A percentile compares a stretch with the other conserved stretches of the same genome.
phyloP scores from a whole-genome alignment of 2,113 vertebrate genomes.

The Mellivora capensis region DNA sequence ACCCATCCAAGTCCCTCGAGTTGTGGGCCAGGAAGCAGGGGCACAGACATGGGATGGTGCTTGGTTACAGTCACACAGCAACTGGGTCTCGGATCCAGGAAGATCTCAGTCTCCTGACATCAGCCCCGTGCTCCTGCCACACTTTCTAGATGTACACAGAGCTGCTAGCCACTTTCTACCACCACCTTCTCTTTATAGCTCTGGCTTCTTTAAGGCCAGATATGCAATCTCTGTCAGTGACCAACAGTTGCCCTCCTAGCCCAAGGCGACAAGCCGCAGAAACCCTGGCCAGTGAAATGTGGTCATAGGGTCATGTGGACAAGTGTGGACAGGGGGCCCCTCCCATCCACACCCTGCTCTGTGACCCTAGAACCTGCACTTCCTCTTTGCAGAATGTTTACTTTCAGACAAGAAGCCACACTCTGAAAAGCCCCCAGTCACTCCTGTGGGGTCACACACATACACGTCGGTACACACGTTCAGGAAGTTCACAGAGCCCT shows the following conservation, averaged over 20 bases:
- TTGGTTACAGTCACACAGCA: rapidly evolving
- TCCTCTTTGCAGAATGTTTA: neutral
- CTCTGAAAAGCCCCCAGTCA: neutral
- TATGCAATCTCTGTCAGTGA: neutral
- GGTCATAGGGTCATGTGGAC: neutral
- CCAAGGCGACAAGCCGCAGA: neutral
- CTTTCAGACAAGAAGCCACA: neutral
- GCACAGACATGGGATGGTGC: neutral
- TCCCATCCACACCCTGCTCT: neutral
- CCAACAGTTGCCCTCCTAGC: neutral
- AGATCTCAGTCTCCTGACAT: neutral
- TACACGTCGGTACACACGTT: rapidly evolving
- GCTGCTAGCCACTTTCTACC: rapidly evolving
- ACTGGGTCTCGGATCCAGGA: neutral
- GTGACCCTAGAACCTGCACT: neutral
- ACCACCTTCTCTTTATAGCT: neutral
- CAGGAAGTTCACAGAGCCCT: neutral
- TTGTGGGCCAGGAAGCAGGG: neutral
- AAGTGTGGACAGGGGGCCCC: neutral
- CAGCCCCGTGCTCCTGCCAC: rapidly evolving
- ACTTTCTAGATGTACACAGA: rapidly evolving
- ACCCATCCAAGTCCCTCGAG: neutral
- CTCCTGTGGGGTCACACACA: neutral
- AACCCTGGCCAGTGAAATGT: neutral
- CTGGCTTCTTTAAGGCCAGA: neutral